Conservation (phyloP, 2,888 invertebrate genomes). For the Yponomeuta malinellus region DNA sequence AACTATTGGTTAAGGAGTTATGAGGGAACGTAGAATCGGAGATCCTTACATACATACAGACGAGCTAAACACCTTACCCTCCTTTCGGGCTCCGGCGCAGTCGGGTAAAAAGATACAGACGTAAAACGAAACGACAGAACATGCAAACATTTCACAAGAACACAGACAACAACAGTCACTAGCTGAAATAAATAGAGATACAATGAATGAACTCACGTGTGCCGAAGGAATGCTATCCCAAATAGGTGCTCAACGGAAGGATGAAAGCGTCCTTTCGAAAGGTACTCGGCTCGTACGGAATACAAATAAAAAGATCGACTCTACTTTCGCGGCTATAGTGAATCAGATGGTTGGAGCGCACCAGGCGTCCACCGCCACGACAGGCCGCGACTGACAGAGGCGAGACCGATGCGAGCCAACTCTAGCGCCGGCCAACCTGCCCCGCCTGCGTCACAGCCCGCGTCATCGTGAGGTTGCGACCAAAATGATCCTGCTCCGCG, state of each 20-base stretch:
- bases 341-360: constrained; percentile 34
- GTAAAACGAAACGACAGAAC: not conserved
- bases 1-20: too few species aligned
- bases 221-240: constrained; percentile 24
- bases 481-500: not conserved
- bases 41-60: too few species aligned
- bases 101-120: too few species aligned
- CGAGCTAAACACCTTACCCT: too few species aligned
- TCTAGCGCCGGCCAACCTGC: constrained; percentile 11
- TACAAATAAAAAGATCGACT: constrained; percentile 50
- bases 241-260: constrained; percentile 34
- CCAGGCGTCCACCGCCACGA: constrained; percentile 47
- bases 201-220: constrained; percentile 16
- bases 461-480: constrained; percentile 4
- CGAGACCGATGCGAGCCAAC: constrained; percentile 26
- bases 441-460: not conserved
- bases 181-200: not conserved
- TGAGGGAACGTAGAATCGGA: too few species aligned
- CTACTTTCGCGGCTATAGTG: constrained; percentile 51
- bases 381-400: constrained; percentile 48
- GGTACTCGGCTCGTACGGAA: constrained; percentile 51
- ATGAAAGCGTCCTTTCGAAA: constrained; percentile 43
- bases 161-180: not conserved
- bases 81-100: too few species aligned
- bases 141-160: not conserved